These are phyloP conservation scores for Mimas tiliae DNA, from an alignment of 2,888 invertebrate species.

Conservation along the genomic window DNA sequence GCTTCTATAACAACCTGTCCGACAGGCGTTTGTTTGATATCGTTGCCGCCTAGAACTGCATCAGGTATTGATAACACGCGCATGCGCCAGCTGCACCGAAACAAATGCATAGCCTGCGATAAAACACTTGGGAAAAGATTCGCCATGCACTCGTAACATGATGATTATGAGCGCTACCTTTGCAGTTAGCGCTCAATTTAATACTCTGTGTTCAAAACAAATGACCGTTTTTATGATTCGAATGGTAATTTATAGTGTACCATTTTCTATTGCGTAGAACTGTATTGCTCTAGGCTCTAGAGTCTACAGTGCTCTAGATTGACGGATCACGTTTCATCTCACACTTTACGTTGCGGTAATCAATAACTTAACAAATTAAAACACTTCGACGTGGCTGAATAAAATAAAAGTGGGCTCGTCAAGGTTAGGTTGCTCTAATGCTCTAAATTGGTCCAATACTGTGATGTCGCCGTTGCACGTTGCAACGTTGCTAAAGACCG, in stretches of 20 bases:
- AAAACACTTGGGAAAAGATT: not conserved
- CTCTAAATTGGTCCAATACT: slow-evolving; percentile 16
- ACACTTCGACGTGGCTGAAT: slow-evolving; percentile 7
- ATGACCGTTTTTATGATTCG: slow-evolving; percentile 36
- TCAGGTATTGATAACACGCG: slow-evolving; percentile 1
- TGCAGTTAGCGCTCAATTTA: slow-evolving; percentile 31
- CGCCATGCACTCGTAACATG: not conserved
- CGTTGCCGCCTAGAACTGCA: not conserved
- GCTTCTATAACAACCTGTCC: not conserved
- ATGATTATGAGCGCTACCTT: not conserved
- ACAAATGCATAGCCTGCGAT: slow-evolving; percentile 4
- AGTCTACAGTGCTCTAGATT: not conserved
- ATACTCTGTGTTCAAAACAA: slow-evolving; percentile 38
- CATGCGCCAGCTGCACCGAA: slow-evolving; percentile 14
- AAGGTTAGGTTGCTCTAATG: slow-evolving; percentile 18
- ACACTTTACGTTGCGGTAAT: not conserved
- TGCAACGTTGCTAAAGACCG: not conserved
- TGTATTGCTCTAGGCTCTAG: too few relatives aligned
- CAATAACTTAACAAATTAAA: not conserved
- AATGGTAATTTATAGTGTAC: slow-evolving; percentile 36
- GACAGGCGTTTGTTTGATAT: slow-evolving; percentile 1
- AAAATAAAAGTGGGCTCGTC: slow-evolving; percentile 22
- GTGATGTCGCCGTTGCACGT: slow-evolving; percentile 1
- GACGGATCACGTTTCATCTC: not conserved
- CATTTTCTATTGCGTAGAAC: slow-evolving; percentile 23